Conservation (phyloP, 2,113 vertebrate species). For the Mesocricetus auratus region DNA sequence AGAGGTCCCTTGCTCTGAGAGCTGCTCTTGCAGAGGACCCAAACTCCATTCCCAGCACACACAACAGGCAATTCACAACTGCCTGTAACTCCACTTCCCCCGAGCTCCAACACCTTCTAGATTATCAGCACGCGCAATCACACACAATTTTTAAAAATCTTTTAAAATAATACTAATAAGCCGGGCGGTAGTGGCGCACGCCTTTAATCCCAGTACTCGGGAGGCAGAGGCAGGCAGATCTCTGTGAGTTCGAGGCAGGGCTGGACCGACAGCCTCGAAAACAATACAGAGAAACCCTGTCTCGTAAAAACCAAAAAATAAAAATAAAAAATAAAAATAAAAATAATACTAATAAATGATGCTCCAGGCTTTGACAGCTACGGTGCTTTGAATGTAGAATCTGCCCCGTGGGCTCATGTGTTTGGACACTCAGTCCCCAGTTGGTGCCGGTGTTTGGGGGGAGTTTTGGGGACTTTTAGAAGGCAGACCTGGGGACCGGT, state of each 20-base stretch:
- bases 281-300: too few relatives aligned
- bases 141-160: neutral
- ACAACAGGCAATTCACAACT: neutral
- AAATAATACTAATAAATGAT: neutral
- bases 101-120: neutral
- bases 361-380: neutral
- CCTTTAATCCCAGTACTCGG: too few relatives aligned
- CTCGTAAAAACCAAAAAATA: too few relatives aligned
- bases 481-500: neutral
- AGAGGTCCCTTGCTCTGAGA: neutral
- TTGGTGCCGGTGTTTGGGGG: too few relatives aligned
- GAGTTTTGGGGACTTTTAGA: neutral
- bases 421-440: too few relatives aligned
- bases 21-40: neutral
- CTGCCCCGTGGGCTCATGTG: neutral
- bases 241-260: too few relatives aligned
- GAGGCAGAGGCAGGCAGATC: too few relatives aligned
- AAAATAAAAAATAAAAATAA: too few relatives aligned
- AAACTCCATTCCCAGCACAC: neutral
- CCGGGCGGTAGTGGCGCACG: too few relatives aligned
- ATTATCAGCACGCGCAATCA: neutral
- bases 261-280: too few relatives aligned
- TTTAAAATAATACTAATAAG: neutral
- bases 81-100: neutral
- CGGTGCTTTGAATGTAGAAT: neutral